These are phyloP conservation scores for Papilio elwesi DNA, from an alignment of 2,888 invertebrate species.

Conservation along the genomic window DNA sequence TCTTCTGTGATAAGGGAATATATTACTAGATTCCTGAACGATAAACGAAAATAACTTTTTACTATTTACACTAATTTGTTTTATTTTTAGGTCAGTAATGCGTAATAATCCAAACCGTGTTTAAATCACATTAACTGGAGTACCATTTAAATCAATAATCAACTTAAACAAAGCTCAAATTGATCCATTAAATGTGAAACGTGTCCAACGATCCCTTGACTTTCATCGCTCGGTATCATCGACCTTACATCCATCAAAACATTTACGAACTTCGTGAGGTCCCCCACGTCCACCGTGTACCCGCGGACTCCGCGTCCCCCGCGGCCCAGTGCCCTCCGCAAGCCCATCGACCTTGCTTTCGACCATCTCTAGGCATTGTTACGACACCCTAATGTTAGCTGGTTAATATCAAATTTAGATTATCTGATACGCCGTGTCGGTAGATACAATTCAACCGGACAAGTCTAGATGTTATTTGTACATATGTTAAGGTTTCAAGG, in stretches of 20 bases:
- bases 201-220: not conserved
- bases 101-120: not conserved
- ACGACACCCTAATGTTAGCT: conserved; percentile 51
- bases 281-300: not conserved
- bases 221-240: not conserved
- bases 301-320: not conserved
- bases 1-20: no score
- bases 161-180: not conserved
- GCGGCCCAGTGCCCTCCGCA: not conserved
- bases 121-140: not conserved
- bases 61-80: no score
- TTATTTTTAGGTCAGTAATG: conserved; percentile 11
- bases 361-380: conserved; percentile 47
- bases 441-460: conserved; percentile 44
- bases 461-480: not conserved
- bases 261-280: not conserved
- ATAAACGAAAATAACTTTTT: no score
- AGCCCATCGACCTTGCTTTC: conserved; percentile 45
- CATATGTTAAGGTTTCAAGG: not conserved
- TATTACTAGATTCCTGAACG: no score
- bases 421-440: conserved; percentile 44
- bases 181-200: not conserved
- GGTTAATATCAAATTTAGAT: conserved; percentile 50
- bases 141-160: no score
- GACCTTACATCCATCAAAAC: not conserved